Evolutionary conservation across 2,797 vertebrate genomes (phyloP).

Genomic region (Mormyrus proboscirostris): DNA sequence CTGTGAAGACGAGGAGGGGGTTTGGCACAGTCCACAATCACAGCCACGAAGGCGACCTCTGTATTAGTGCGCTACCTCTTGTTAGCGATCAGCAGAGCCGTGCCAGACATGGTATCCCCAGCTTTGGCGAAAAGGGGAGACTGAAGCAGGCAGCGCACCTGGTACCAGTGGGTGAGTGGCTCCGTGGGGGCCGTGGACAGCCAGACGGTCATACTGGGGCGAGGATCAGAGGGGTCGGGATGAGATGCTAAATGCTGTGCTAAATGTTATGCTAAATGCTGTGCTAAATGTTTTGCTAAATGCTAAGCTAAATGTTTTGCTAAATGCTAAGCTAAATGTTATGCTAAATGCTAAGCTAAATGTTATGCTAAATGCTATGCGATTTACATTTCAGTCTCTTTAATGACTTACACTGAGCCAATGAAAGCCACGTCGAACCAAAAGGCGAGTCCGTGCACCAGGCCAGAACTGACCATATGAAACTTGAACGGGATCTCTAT

Average conservation of each 20-base stretch:
- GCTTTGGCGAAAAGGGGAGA: conserved; percentile 92
- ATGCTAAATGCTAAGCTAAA: not conserved
- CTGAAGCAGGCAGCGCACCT: conserved; percentile 90
- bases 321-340: not conserved
- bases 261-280: not conserved
- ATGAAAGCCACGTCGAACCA: conserved; percentile 97
- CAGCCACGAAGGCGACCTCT: not conserved
- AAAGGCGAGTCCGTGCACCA: conserved; percentile 91
- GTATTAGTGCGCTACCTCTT: conserved; percentile 65
- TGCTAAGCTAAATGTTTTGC: not conserved
- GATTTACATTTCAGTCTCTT: not conserved
- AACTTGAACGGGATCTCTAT: conserved; percentile 98
- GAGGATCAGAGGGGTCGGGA: not conserved
- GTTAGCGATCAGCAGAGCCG: conserved; percentile 83
- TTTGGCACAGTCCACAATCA: not conserved
- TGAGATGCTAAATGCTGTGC: not conserved
- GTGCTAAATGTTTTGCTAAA: not conserved
- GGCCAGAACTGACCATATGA: conserved; percentile 93
- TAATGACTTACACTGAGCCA: conserved; percentile 77
- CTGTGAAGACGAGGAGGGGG: conserved; percentile 46
- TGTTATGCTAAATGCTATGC: not conserved
- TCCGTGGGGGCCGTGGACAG: conserved; percentile 91
- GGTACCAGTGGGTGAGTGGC: conserved; percentile 94
- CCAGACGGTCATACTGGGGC: conserved; percentile 83
- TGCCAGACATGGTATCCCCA: conserved; percentile 88